Evolutionary conservation across 2,888 invertebrate species (phyloP), one percentile per base, ranked within the genome.

Genomic region (Abrostola tripartita): DNA sequence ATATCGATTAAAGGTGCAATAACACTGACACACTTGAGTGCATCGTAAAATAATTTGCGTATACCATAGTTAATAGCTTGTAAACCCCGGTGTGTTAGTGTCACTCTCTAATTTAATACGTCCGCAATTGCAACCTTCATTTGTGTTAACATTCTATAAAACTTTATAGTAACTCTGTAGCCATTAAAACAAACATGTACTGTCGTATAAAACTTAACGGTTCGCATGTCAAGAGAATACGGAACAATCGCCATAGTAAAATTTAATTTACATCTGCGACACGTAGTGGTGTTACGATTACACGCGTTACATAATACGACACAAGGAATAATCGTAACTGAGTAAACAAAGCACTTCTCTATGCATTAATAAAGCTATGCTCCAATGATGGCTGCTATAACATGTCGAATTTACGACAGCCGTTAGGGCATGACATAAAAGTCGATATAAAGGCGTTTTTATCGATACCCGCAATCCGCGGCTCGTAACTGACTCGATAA

Each of bases 371-470:
- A 89, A 92, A 92, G 91, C 83, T 84, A 83, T 91, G 84, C 69
- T 50, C 67, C 65, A 71, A 70, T 71, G 85, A 85, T 81, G 70
- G 77, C 56, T 77, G 79, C 84, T 72, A 85, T 92, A 90, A 91
- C 78, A 73, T 76, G 74, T 86, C 80, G 81, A 90, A 90, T 92
- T 92, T 92, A 92, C 89, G 81, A 76, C 83, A 79, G 83, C 86
- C 86, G 88, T 91, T 88, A 89, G 86, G 80, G 81, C 65, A 65
- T 79, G 76, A 82, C 86, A 88, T 92, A 89, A 91, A 91, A 86
- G 84, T 87, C 90, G 88, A 89, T 89, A 88, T 87, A 85, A 88
- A 86, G 75, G 80, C 81, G 80, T 88, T 92, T 92, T 92, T 91
- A 92, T 91, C 91, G 90, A 89, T 85, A 86, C 85, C 71, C 68